phyloP scores from a whole-genome alignment of 2,113 vertebrate species.

The Prunella fulvescens region DNA sequence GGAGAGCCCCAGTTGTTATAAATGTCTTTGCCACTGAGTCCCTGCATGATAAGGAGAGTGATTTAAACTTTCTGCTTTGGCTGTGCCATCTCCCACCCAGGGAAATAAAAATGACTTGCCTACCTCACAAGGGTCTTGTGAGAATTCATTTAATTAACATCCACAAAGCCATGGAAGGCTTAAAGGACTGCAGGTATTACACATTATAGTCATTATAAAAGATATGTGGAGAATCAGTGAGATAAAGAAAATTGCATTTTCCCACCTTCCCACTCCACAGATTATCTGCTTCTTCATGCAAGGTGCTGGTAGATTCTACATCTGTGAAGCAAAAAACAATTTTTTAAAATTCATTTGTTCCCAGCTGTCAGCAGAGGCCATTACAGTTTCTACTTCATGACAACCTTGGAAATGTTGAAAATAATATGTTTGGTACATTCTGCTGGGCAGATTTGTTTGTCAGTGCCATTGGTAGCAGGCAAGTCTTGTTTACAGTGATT shows the following conservation, averaged over 20 bases:
- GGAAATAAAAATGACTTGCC: conserved; percentile 22
- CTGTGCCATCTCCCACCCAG: not conserved
- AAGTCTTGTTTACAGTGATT: not conserved
- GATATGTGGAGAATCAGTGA: not conserved
- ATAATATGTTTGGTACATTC: not conserved
- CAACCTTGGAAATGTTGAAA: not conserved
- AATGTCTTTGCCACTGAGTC: not conserved
- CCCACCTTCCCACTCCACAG: not conserved
- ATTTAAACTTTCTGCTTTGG: conserved; percentile 35
- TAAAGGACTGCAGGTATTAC: conserved; percentile 13
- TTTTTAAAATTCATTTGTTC: not conserved
- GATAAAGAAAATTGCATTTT: conserved; percentile 41
- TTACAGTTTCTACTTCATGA: not conserved
- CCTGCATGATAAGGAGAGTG: not conserved
- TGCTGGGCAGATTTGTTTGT: not conserved
- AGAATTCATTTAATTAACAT: conserved; percentile 52
- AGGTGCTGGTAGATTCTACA: not conserved
- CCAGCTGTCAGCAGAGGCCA: not conserved
- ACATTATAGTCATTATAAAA: not conserved
- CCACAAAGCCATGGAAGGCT: not conserved
- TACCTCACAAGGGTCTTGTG: not conserved
- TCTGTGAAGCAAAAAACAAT: not conserved
- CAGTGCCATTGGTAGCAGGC: not conserved
- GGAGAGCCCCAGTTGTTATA: not conserved
- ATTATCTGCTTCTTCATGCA: not conserved